Evolutionary conservation across 1,140 invertebrate species (phyloP), one percentile per base, ranked within the genome.

Genomic region (Nephotettix cincticeps): DNA sequence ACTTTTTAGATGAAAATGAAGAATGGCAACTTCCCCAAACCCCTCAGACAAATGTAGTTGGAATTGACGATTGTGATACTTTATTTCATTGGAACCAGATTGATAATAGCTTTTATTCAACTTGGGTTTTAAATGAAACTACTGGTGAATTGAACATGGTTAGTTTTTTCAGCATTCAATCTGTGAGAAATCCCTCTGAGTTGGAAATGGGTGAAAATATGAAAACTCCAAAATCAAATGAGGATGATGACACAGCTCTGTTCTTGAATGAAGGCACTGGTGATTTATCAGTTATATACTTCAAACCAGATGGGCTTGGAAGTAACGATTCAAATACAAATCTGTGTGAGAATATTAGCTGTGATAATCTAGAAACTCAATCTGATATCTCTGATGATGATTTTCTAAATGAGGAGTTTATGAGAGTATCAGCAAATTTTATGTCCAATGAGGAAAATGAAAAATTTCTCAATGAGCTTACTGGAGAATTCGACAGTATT

Each of bases 211-310:
- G 45, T 43, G 64, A 67, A 43, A 43, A 45, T 43, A 43, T 25
- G 13, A 11, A 19, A 21, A 45, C n/a, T 13, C n/a, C 21, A 19
- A 19, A 17, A 23, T 9, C 64, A 23, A 28, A n/a, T 1, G 40
- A 67, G 17, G 40, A 43, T 45, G 40, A 43, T 45, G 32, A 43
- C n/a, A 40, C 64, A 17, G 64, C 64, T 21, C 23, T 43, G 21
- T 67, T 67, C 45, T 25, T 67, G 17, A 67, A 67, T 27, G 64
- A 67, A 67, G 64, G 64, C 23, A 67, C 64, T n/a, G 64, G 64
- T 1, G 64, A 67, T 19, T 45, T 67, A 14, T 67, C 64, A 1
- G 36, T 45, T 45, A 67, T 67, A 19, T 43, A 67, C 40, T 43
- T 67, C n/a, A 67, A 40, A 23, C 32, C 40, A 1, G 27, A 45